These are phyloP conservation scores for Oscheius sp. DNA, from an alignment of 2,888 invertebrate genomes.

Conservation along the genomic window DNA sequence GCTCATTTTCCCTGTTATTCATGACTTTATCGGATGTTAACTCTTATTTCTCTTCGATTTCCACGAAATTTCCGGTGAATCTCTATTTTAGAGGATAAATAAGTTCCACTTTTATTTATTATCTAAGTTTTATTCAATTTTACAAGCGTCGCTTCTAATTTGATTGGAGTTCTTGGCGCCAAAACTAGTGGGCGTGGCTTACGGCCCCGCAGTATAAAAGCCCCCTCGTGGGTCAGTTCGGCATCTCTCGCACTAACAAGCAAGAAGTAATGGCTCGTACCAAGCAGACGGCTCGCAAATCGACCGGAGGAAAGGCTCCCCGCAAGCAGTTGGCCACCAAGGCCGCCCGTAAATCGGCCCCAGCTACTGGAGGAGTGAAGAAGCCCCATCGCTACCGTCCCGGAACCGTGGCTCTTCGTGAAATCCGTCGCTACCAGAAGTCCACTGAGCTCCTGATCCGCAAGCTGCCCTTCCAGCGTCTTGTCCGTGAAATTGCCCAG, in stretches of 20 bases:
- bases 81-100: no score
- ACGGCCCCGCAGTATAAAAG: not conserved
- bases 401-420: constrained; percentile 46
- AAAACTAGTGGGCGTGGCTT: not conserved
- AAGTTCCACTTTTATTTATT: no score
- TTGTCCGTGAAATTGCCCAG: constrained; percentile 95
- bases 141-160: no score
- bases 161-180: not conserved
- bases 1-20: no score
- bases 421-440: constrained; percentile 53
- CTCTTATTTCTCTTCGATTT: no score
- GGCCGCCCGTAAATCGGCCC: constrained; percentile 45
- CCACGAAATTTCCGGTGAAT: no score
- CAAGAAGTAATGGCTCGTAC: constrained; percentile 87
- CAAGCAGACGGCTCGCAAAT: constrained; percentile 96
- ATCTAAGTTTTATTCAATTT: no score
- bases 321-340: constrained; percentile 90
- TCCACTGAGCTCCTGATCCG: constrained; percentile 60
- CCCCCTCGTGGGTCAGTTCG: not conserved
- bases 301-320: constrained; percentile 95
- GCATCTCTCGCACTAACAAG: not conserved
- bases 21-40: no score
- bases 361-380: constrained; percentile 84
- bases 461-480: constrained; percentile 86
- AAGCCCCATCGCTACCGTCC: constrained; percentile 82